Conservation (phyloP, 1,140 invertebrate genomes). For the Bombyx mori region DNA sequence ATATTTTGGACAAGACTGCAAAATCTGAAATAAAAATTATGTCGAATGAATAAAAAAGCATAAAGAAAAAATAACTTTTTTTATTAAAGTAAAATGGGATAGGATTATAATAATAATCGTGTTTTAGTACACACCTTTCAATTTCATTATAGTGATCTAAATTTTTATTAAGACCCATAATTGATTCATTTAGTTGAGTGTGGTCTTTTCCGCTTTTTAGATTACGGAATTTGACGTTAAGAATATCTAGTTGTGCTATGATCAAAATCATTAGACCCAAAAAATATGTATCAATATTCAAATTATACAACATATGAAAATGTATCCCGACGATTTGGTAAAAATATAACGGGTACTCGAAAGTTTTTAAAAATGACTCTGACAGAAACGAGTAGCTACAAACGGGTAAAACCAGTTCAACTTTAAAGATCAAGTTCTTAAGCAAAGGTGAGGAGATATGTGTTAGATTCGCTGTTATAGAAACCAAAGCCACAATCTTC, state of each 20-base stretch:
- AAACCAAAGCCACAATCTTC: conserved; percentile 33
- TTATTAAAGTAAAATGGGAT: too few species aligned
- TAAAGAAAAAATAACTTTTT: neutral
- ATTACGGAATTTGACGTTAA: conserved; percentile 31
- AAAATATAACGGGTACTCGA: conserved; percentile 37
- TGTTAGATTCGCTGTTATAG: conserved; percentile 26
- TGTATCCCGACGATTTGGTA: conserved; percentile 47
- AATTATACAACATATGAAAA: conserved; percentile 32
- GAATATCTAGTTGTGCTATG: conserved; percentile 45
- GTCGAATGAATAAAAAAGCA: neutral
- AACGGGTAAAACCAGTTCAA: conserved; percentile 27
- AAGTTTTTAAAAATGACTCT: conserved; percentile 21
- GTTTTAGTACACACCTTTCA: conserved; percentile 25
- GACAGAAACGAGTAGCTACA: conserved; percentile 43
- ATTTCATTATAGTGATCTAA: conserved; percentile 37
- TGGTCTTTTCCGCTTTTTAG: conserved; percentile 19
- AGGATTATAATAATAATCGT: too few species aligned
- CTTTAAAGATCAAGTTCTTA: conserved; percentile 25
- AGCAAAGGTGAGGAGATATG: conserved; percentile 35
- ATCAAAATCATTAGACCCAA: conserved; percentile 38
- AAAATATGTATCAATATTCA: conserved; percentile 46
- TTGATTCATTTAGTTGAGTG: neutral
- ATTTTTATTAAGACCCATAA: conserved; percentile 25
- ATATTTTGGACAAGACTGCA: conserved; percentile 36
- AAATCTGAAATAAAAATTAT: conserved; percentile 32